A percentile compares a stretch with the other conserved stretches of the same genome.
These are phyloP conservation scores for Spongilla lacustris DNA, from an alignment of 37 sponge, comb jelly and placozoan species.

Conservation along the genomic window DNA sequence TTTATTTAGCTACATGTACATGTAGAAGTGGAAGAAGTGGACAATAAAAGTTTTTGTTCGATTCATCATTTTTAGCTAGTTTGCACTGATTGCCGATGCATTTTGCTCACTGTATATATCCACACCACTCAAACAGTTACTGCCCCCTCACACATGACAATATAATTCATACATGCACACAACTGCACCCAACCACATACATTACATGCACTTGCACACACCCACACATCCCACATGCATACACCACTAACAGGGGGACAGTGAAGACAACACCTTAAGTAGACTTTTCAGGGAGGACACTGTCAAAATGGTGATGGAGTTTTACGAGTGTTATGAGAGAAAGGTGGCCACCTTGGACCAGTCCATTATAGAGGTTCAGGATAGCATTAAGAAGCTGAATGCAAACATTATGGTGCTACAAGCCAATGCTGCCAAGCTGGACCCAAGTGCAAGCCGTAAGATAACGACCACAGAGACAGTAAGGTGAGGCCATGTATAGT, in stretches of 20 bases:
- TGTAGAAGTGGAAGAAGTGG: too few species aligned
- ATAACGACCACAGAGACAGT: slow-evolving; percentile 10
- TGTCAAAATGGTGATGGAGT: slow-evolving; percentile 30
- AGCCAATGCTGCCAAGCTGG: slow-evolving; percentile 39
- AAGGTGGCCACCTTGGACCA: slow-evolving; percentile 9
- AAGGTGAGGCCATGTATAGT: too few species aligned
- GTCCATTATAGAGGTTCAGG: neutral
- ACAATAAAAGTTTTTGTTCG: too few species aligned
- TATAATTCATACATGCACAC: neutral
- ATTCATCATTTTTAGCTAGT: too few species aligned
- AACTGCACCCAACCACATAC: too few species aligned
- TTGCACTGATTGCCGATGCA: too few species aligned
- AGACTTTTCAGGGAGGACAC: slow-evolving; percentile 13
- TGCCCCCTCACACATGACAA: too few species aligned
- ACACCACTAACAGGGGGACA: neutral
- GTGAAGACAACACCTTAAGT: neutral
- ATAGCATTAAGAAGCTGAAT: neutral
- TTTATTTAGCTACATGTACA: too few species aligned
- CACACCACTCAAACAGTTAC: too few species aligned
- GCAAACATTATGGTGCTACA: slow-evolving; percentile 19
- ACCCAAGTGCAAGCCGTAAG: slow-evolving; percentile 12
- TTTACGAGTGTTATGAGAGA: slow-evolving; percentile 32
- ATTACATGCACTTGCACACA: neutral
- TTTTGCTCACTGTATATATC: too few species aligned
- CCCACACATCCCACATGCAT: neutral